Conservation (phyloP, 2,113 vertebrate genomes). For the Synodontis membranacea region DNA sequence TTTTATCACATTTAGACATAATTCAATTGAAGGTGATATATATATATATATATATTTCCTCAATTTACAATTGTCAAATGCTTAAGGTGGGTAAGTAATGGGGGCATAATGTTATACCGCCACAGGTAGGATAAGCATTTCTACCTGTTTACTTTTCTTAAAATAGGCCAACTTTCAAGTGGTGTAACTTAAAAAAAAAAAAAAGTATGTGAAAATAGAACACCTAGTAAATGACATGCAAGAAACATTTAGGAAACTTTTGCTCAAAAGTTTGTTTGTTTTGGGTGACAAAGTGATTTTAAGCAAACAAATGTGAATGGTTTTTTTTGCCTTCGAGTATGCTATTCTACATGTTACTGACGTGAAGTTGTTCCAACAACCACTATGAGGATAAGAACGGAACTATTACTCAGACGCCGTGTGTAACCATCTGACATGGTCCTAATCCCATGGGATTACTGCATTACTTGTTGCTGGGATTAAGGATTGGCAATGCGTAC, state of each 20-base stretch:
- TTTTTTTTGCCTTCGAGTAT: neutral
- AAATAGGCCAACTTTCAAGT: neutral
- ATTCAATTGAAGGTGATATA: neutral
- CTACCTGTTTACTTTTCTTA: neutral
- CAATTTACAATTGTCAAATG: neutral
- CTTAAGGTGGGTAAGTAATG: neutral
- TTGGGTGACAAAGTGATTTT: neutral
- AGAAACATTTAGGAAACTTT: neutral
- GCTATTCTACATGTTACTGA: neutral
- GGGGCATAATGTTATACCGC: neutral
- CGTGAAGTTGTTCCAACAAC: neutral
- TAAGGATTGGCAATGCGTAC: slow-evolving; percentile 49
- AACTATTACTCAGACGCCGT: slow-evolving; percentile 3
- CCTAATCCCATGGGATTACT: slow-evolving; percentile 57
- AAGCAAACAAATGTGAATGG: neutral
- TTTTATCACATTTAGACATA: neutral
- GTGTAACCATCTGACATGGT: slow-evolving; percentile 52
- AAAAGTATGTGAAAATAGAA: neutral
- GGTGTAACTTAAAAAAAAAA: neutral
- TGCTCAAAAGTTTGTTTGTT: neutral
- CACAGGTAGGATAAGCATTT: neutral
- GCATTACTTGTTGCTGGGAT: slow-evolving; percentile 52
- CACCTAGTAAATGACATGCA: neutral
- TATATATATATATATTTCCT: too few relatives aligned
- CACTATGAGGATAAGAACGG: neutral